Evolutionary conservation across 2,888 invertebrate genomes (phyloP).

Genomic region (Neocrepidodera transversa): DNA sequence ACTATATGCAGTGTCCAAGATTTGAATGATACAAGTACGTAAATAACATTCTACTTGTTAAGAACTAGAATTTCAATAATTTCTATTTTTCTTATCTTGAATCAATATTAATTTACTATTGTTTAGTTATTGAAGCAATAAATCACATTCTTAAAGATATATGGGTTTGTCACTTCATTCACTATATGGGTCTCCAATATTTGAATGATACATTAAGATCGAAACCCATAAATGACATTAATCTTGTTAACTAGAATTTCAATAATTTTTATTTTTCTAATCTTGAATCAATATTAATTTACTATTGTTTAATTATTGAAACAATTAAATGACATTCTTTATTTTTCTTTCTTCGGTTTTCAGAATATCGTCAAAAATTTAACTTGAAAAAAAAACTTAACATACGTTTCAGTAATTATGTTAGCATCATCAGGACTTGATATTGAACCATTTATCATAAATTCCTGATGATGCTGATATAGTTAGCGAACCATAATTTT

Average conservation of each 20-base stretch:
- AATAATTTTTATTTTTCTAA: not conserved
- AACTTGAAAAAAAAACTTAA: too few relatives aligned
- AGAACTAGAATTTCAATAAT: not conserved
- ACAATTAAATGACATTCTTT: too few relatives aligned
- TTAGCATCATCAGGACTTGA: too few relatives aligned
- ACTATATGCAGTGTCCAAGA: not conserved
- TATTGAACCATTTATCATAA: too few relatives aligned
- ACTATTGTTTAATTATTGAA: not conserved
- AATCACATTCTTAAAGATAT: too few relatives aligned
- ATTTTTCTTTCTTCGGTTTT: too few relatives aligned
- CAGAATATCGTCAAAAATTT: too few relatives aligned
- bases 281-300: not conserved
- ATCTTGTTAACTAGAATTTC: not conserved
- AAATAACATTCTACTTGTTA: not conserved
- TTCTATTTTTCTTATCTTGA: not conserved
- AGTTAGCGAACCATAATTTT: too few relatives aligned
- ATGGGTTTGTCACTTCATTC: not conserved
- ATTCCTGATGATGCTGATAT: too few relatives aligned
- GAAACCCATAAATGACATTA: not conserved
- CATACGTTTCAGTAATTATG: too few relatives aligned
- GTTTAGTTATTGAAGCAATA: not conserved
- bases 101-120: not conserved
- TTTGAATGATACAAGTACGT: not conserved
- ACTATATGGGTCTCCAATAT: not conserved
- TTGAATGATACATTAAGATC: not conserved